phyloP scores from a whole-genome alignment of 1,140 invertebrate species.

The Hestina assimilis region DNA sequence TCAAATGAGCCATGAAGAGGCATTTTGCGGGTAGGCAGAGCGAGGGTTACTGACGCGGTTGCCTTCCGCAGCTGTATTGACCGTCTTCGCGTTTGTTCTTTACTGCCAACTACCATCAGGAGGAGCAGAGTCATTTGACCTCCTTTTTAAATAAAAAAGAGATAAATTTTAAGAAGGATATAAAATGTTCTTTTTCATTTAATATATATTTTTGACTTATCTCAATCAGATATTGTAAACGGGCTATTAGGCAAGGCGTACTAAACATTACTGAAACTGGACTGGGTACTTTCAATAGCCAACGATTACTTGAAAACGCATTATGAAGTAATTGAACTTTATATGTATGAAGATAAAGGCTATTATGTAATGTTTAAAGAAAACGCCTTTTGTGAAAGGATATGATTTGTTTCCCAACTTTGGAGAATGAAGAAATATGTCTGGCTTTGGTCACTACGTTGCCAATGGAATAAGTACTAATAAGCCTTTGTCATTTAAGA shows the following conservation, averaged over 20 bases:
- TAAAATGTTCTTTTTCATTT: no score
- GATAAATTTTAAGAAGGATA: no score
- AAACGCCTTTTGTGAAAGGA: slow-evolving; percentile 23
- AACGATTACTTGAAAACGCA: slow-evolving; percentile 1
- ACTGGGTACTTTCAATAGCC: slow-evolving; percentile 24
- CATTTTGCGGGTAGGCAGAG: no score
- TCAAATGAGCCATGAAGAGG: no score
- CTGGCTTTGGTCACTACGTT: background rate
- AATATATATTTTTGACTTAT: background rate
- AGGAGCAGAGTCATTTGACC: no score
- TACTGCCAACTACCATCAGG: no score
- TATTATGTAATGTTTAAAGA: background rate
- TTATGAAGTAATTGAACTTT: background rate
- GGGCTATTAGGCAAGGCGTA: slow-evolving; percentile 1
- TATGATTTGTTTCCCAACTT: slow-evolving; percentile 19
- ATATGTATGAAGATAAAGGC: slow-evolving; percentile 4
- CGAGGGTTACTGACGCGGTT: no score
- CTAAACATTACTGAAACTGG: slow-evolving; percentile 23
- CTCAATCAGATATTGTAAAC: slow-evolving; percentile 15
- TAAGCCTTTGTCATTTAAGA: background rate
- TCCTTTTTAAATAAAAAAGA: no score
- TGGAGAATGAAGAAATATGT: slow-evolving; percentile 19
- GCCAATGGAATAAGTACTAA: background rate
- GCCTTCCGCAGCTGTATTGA: no score
- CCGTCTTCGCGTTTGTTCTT: no score